These are phyloP conservation scores for Chiridota heheva DNA, from an alignment of 35 echinoderm and acorn worm species.

Conservation along the genomic window DNA sequence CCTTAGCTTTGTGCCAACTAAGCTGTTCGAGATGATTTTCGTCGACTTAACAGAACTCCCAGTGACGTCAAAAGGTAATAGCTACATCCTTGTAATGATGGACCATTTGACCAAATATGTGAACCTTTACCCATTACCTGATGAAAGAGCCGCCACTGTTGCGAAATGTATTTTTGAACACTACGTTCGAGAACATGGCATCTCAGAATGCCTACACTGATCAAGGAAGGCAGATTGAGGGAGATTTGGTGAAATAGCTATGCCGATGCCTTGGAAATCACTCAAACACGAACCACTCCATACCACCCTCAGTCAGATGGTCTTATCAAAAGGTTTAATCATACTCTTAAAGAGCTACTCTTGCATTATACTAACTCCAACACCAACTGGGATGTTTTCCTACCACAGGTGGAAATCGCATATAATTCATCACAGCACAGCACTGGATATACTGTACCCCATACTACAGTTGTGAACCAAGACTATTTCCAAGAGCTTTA, in stretches of 20 bases:
- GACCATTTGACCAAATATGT: constrained; percentile 44
- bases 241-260: background rate
- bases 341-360: background rate
- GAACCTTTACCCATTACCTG: constrained; percentile 19
- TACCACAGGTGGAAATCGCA: background rate
- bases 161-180: constrained; percentile 40
- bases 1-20: background rate
- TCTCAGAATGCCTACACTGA: constrained; percentile 34
- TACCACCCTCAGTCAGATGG: too few species aligned
- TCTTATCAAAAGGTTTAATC: background rate
- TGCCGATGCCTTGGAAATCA: background rate
- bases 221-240: constrained; percentile 16
- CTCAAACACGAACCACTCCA: background rate
- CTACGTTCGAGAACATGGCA: constrained; percentile 34
- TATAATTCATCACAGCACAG: background rate
- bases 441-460: background rate
- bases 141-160: constrained; percentile 28
- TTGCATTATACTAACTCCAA: background rate
- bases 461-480: background rate
- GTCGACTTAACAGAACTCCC: constrained; percentile 18
- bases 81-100: constrained; percentile 20
- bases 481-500: background rate
- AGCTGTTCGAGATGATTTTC: background rate
- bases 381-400: background rate
- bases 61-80: constrained; percentile 33